Percentiles rank a stretch among this genome's conserved stretches.
Conservation (phyloP, 23 tunicate species). For the Trididemnum nubilum region DNA sequence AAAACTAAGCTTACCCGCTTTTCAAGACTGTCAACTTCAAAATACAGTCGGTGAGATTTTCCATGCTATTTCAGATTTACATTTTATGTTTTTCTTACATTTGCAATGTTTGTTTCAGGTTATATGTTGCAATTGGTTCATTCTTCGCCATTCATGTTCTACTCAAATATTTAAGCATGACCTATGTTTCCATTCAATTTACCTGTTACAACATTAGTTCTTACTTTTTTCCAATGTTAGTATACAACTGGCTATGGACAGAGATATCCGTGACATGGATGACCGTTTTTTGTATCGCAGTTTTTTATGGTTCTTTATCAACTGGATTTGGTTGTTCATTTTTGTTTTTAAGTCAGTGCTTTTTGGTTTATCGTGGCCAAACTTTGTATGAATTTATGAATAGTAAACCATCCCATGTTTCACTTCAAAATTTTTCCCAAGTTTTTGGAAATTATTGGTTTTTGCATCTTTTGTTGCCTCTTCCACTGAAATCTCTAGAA, state of each 20-base stretch:
- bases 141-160: conserved; percentile 45
- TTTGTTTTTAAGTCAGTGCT: conserved; percentile 53
- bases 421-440: conserved; percentile 29
- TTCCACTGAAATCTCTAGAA: conserved; percentile 59
- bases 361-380: conserved; percentile 58
- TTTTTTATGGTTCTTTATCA: conserved; percentile 48
- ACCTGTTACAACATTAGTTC: conserved; percentile 50
- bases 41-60: too few relatives aligned
- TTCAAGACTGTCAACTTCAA: too few relatives aligned
- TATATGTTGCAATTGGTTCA: conserved; percentile 78
- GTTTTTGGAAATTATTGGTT: conserved; percentile 54
- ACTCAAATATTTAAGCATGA: conserved; percentile 26
- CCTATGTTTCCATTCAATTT: conserved; percentile 51
- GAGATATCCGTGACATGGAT: conserved; percentile 38
- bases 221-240: conserved; percentile 56
- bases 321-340: conserved; percentile 60
- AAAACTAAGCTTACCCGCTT: too few relatives aligned
- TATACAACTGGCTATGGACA: conserved; percentile 58
- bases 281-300: conserved; percentile 25
- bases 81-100: too few relatives aligned
- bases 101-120: conserved; percentile 39
- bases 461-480: conserved; percentile 64
- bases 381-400: conserved; percentile 72
- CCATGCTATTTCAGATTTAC: too few relatives aligned
- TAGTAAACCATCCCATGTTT: conserved; percentile 2